Evolutionary conservation across 2,888 invertebrate species (phyloP), one percentile per base, ranked within the genome.

Genomic region (Andrena dorsata): DNA sequence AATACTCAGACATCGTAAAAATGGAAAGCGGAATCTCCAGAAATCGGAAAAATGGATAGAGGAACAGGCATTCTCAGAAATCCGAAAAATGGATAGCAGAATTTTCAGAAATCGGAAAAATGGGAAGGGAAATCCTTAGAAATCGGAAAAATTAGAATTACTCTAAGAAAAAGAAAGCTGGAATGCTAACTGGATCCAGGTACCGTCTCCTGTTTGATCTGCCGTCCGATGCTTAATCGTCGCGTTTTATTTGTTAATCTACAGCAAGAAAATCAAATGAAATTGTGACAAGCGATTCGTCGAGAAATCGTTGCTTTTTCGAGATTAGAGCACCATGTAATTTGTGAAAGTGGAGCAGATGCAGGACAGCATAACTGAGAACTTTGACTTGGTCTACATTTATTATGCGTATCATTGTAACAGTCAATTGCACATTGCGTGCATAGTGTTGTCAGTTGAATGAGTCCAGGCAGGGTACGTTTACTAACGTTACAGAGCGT

Each of bases 371-470:
- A 64, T n/a, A 53, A 73, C 35, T 20, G 32, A 51, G 47, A 28
- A 10, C 47, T 26, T 32, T 10, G 30, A 6, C 72, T 58, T 26
- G n/a, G 47, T 32, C 47, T 65, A 28, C 75, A 41, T 66, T 61
- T 49, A 26, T 71, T 65, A 70, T 70, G 64, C 51, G 30, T 58
- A 53, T 70, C 56, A 26, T 70, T 53, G 70, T 64, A 47, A 71
- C 23, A 49, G 35, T 32, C 75, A 64, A 56, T 75, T 75, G 63
- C 56, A 49, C 49, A 26, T 69, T 56, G 64, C 75, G 63, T 69
- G 68, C 28, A 20, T 20, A 26, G 47, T 4, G 13, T 30, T 32
- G 35, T 35, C n/a, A 28, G 13, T 26, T 10, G 61, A 26, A 64
- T 16, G 51, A 63, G n/a, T 64, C 26, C 20, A 13, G 16, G 32